Base-by-base conservation (phyloP, 2,113 vertebrate species). In the Cardinalis cardinalis region DNA sequence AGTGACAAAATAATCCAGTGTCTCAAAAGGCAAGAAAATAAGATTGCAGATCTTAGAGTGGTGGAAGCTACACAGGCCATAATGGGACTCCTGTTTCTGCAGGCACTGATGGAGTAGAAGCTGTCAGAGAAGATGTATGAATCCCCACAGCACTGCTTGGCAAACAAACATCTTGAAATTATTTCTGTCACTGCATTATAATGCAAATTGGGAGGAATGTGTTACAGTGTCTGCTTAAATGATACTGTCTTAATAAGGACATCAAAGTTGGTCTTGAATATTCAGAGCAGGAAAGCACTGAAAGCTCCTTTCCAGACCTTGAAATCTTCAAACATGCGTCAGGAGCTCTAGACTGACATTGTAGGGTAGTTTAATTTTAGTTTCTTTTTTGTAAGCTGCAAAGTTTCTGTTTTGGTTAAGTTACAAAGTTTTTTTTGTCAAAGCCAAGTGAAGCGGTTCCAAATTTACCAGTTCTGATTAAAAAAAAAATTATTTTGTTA, bases 371-470 rank as follows among this genome's bases (percentile, higher is more conserved):
- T 79, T 31, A 16, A 44, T 23, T 78, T 72, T 28, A 41, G 16
- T 73, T 84, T 52, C 19, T 34, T 60, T 68, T 68, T 87, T 85
- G 46, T 72, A 79, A 82, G 25, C 40, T 4, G 6, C 26, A 56
- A 18, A 24, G 46, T 64, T 61, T 70, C 41, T 82, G 40, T 28
- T 85, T 28, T 71, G 29, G 3, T 68, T 68, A 38, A 29, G 14
- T 44, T 79, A 25, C 18, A 3, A 12, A 26, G 55, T 56, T 12
- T 56, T 56, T 32, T 56, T 56, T 15, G 18, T 71, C 44, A 36
- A 74, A 88, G 32, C 43, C 8, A 9, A 38, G 23, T 65, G 29
- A 65, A 90, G 8, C 0, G 0, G 12, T 56, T 60, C 1, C 2
- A 15, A 73, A 53, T 43, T 72, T 93, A 32, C 20, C 31, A 21